These are phyloP conservation scores for Drosophila dunni DNA, from an alignment of 1,140 invertebrate species.

Conservation along the genomic window DNA sequence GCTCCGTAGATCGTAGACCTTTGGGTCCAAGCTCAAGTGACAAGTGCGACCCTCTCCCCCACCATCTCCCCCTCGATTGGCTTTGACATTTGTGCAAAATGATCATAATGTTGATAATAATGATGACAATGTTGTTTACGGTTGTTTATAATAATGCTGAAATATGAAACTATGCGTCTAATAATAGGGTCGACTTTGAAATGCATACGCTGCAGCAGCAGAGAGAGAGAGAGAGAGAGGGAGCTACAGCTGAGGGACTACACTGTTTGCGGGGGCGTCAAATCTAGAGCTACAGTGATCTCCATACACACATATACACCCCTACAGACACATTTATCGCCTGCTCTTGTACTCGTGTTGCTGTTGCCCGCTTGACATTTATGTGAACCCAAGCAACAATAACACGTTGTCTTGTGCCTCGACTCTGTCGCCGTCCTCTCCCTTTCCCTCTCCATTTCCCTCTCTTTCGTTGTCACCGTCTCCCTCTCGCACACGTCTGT, in stretches of 20 bases:
- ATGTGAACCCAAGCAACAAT: conserved; percentile 78
- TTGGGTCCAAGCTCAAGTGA: conserved; percentile 73
- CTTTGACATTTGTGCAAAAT: conserved; percentile 67
- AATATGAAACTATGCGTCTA: conserved; percentile 77
- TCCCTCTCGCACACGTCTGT: background rate
- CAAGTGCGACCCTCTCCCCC: conserved; percentile 57
- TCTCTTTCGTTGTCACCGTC: conserved; percentile 1
- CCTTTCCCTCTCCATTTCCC: background rate
- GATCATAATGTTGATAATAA: conserved; percentile 11
- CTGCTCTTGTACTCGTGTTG: conserved; percentile 26
- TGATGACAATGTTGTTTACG: conserved; percentile 35
- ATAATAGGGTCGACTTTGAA: conserved; percentile 82
- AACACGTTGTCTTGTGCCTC: conserved; percentile 68
- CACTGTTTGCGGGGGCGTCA: conserved; percentile 62
- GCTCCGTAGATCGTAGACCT: conserved; percentile 58
- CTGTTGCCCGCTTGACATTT: conserved; percentile 79
- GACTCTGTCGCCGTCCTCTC: conserved; percentile 5
- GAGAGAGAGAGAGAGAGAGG: conserved; percentile 2
- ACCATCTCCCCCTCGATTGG: conserved; percentile 8
- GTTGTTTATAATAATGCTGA: conserved; percentile 55
- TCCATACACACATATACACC: conserved; percentile 15
- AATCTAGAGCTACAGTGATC: conserved; percentile 74
- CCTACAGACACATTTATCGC: background rate
- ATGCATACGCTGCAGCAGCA: conserved; percentile 58
- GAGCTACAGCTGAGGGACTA: conserved; percentile 18